Conservation (phyloP, 2,797 vertebrate species). For the Parauchenoglanis punctatus region DNA sequence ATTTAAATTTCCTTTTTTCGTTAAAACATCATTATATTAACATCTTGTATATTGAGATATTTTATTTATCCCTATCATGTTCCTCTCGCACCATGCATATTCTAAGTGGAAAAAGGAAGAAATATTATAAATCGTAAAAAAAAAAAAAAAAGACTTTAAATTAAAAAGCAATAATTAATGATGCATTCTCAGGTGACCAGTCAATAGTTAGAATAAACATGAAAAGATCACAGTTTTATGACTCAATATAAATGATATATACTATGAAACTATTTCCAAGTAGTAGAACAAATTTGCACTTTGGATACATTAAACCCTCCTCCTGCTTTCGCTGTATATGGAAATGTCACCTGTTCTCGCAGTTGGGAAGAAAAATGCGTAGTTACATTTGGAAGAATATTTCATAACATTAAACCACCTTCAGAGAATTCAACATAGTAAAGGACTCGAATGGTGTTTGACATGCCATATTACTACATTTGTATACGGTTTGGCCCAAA, state of each 20-base stretch:
- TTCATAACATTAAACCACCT: neutral
- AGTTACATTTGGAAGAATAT: neutral
- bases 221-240: neutral
- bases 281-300: constrained; percentile 26
- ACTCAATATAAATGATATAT: neutral
- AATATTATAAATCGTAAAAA: neutral
- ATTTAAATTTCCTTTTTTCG: constrained; percentile 48
- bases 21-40: constrained; percentile 30
- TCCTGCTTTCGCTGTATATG: constrained; percentile 1
- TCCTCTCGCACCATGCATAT: constrained; percentile 30
- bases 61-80: constrained; percentile 52
- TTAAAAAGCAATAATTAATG: constrained; percentile 26
- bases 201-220: neutral
- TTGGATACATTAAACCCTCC: neutral
- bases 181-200: constrained; percentile 25
- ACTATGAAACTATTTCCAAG: neutral
- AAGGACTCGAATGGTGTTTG: neutral
- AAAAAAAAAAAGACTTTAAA: constrained; percentile 6
- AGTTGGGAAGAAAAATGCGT: neutral
- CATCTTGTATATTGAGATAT: constrained; percentile 41
- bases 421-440: neutral
- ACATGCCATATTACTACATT: neutral
- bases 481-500: neutral
- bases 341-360: neutral
- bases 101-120: constrained; percentile 13